Evolutionary conservation across 2,113 vertebrate species (phyloP).

Genomic region (Ceyx cyanopectus): DNA sequence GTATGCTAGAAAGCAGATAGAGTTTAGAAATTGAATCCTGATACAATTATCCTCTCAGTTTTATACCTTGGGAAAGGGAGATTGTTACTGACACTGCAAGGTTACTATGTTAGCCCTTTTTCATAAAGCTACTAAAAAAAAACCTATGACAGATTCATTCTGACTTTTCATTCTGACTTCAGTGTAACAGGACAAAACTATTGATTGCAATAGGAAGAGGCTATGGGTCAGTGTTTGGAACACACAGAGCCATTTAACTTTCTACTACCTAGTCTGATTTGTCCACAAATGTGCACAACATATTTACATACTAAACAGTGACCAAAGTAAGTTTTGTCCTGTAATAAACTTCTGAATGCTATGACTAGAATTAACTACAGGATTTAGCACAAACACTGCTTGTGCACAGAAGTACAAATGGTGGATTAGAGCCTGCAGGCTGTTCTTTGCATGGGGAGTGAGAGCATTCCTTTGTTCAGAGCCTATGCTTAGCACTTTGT

Average conservation of each 20-base stretch:
- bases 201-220: background rate
- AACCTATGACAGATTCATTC: background rate
- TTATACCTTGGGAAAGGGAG: background rate
- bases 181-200: background rate
- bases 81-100: background rate
- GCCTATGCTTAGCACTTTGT: background rate
- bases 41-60: background rate
- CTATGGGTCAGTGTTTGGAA: background rate
- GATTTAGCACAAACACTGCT: background rate
- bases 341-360: background rate
- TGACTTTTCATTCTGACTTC: background rate
- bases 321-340: background rate
- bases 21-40: background rate
- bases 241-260: background rate
- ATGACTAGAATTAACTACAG: background rate
- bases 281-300: background rate
- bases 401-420: background rate
- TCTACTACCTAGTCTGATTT: background rate
- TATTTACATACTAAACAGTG: background rate
- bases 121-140: background rate
- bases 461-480: background rate
- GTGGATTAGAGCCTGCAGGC: background rate
- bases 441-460: background rate
- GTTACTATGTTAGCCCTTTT: background rate
- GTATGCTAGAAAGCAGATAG: background rate